Percentiles rank a stretch among this genome's conserved stretches.
Conservation (phyloP, 1,140 invertebrate genomes). For the Samia ricini region DNA sequence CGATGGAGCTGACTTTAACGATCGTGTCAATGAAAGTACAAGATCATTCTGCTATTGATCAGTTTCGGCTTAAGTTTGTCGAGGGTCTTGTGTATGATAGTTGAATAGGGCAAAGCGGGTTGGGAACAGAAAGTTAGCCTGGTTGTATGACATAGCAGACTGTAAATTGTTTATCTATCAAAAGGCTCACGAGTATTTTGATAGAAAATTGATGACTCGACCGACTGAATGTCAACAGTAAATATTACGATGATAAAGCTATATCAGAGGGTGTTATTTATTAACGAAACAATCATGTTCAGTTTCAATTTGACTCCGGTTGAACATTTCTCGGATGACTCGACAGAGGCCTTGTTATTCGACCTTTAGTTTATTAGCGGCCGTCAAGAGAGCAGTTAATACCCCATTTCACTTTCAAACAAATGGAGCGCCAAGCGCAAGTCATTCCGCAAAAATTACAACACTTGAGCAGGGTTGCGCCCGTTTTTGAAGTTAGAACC, state of each 20-base stretch:
- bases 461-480: neutral
- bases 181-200: no score
- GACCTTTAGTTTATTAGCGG: conserved; percentile 5
- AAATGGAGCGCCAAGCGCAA: conserved; percentile 1
- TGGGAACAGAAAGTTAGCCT: neutral
- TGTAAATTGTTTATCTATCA: no score
- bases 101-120: neutral
- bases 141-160: neutral
- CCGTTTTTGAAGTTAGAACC: neutral
- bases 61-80: neutral
- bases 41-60: neutral
- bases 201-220: no score
- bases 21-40: neutral
- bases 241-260: neutral
- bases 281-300: neutral
- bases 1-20: neutral
- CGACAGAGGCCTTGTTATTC: neutral
- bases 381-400: conserved; percentile 4
- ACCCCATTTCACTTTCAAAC: conserved; percentile 8
- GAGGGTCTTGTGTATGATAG: neutral
- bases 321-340: conserved; percentile 2
- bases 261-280: neutral
- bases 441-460: conserved; percentile 9
- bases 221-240: no score
- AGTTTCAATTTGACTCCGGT: neutral